Evolutionary conservation across 2,113 vertebrate genomes (phyloP).

Genomic region (Verasper variegatus): DNA sequence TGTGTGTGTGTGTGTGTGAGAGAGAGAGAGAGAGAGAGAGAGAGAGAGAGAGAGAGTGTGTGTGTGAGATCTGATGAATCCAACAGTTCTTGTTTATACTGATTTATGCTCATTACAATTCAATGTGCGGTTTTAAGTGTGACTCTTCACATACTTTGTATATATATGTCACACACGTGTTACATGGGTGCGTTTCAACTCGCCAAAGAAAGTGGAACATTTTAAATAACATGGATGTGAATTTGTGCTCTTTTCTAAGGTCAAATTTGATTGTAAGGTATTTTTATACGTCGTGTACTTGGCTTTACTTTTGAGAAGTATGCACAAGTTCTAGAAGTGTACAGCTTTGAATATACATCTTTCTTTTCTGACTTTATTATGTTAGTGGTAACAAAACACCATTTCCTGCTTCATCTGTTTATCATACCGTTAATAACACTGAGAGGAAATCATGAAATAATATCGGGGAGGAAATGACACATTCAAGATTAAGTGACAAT

Average conservation of each 20-base stretch:
- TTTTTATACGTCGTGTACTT: constrained; percentile 19
- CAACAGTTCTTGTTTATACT: constrained; percentile 38
- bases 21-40: no score
- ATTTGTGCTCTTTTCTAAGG: constrained; percentile 56
- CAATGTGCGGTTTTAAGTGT: constrained; percentile 23
- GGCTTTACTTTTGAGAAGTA: constrained; percentile 41
- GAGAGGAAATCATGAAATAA: no score
- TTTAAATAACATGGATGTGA: constrained; percentile 62
- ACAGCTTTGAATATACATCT: constrained; percentile 25
- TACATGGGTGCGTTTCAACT: constrained; percentile 13
- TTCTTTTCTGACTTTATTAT: constrained; percentile 12
- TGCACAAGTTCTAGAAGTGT: constrained; percentile 25
- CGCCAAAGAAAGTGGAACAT: constrained; percentile 30
- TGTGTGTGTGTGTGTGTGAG: no score
- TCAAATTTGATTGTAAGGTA: constrained; percentile 45
- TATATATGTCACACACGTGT: constrained; percentile 47
- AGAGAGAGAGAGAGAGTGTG: constrained; percentile 6
- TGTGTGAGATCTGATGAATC: constrained; percentile 40
- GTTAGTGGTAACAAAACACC: neutral
- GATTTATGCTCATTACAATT: constrained; percentile 46
- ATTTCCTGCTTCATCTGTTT: neutral
- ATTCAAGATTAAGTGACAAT: no score
- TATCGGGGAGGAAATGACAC: no score
- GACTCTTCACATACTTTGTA: constrained; percentile 45
- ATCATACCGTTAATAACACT: no score